These are phyloP conservation scores for Brachionus angularis DNA, from an alignment of 1,140 invertebrate genomes.

Conservation along the genomic window DNA sequence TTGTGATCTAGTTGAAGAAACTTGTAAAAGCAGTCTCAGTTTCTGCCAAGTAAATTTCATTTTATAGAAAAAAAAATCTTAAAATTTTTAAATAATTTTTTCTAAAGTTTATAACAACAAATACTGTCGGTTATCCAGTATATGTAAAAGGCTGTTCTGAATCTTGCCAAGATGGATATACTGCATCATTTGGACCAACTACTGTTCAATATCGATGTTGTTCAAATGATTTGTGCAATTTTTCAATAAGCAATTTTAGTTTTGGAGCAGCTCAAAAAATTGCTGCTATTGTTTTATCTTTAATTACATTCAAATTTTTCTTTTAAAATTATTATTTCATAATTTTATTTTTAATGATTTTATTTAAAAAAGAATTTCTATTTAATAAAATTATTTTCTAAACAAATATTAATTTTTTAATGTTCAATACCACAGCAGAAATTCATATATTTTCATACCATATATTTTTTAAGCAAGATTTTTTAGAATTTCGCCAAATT, in stretches of 20 bases:
- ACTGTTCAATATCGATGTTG: neutral
- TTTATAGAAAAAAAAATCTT: neutral
- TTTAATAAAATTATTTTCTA: no score
- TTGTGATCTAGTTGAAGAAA: neutral
- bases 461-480: no score
- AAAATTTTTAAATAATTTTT: neutral
- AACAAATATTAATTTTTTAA: no score
- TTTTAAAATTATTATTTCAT: no score
- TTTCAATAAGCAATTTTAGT: neutral
- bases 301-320: no score
- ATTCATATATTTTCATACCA: no score
- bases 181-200: conserved; percentile 15
- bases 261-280: neutral
- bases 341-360: no score
- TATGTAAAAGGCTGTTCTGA: neutral
- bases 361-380: no score
- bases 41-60: neutral
- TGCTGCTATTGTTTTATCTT: neutral
- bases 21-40: conserved; percentile 5
- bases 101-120: conserved; percentile 21
- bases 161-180: neutral
- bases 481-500: no score
- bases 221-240: conserved; percentile 26
- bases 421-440: no score
- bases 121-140: neutral